These are phyloP conservation scores for Acromyrmex heyeri DNA, from an alignment of 1,140 invertebrate species.

Conservation along the genomic window DNA sequence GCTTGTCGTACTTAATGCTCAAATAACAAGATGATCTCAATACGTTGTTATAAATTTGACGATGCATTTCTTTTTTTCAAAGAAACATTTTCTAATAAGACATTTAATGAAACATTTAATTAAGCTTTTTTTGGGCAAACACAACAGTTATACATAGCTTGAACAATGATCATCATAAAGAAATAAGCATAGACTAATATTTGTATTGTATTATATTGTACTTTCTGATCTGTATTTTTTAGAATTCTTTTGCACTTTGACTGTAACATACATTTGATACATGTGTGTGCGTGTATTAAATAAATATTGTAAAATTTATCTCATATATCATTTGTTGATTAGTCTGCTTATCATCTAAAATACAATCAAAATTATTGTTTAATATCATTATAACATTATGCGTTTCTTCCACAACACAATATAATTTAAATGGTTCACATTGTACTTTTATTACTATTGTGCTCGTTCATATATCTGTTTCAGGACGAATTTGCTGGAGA, in stretches of 20 bases:
- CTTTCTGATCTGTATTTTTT: slow-evolving; percentile 18
- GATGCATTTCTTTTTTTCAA: neutral
- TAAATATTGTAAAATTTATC: slow-evolving; percentile 2
- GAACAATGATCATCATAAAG: neutral
- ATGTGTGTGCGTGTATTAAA: neutral
- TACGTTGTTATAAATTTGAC: neutral
- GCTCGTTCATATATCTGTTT: slow-evolving; percentile 71
- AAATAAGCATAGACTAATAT: slow-evolving; percentile 7
- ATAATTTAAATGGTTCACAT: neutral
- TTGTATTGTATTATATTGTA: slow-evolving; percentile 7
- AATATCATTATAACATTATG: neutral
- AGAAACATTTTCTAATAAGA: neutral
- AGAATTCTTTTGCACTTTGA: slow-evolving; percentile 60
- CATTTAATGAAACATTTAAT: neutral
- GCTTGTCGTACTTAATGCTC: neutral
- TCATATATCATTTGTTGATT: slow-evolving; percentile 14
- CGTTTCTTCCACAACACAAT: neutral
- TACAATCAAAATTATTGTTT: slow-evolving; percentile 1
- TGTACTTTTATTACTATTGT: neutral
- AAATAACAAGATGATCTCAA: slow-evolving; percentile 41
- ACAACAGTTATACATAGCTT: slow-evolving; percentile 5
- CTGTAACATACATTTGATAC: slow-evolving; percentile 52
- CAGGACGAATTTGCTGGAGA: slow-evolving; percentile 95
- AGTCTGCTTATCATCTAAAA: slow-evolving; percentile 22
- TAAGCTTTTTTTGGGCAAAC: neutral